A percentile compares a stretch with the other conserved stretches of the same genome.
phyloP scores from a whole-genome alignment of 2,113 vertebrate genomes.

The Talpa occidentalis region DNA sequence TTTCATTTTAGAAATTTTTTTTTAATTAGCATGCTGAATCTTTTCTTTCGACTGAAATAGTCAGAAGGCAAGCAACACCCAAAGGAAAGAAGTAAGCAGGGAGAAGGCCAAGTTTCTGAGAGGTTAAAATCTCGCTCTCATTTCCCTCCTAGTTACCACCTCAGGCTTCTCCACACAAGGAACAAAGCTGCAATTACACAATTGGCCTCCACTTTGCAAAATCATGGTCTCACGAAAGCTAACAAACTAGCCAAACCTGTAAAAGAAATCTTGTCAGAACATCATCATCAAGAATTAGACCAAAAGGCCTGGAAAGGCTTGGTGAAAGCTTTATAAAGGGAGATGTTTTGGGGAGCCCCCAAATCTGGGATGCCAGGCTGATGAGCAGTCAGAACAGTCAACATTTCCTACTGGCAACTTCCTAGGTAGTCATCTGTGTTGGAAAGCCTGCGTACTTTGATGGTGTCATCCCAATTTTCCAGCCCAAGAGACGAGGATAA shows the following conservation, averaged over 20 bases:
- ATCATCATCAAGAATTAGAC: not conserved
- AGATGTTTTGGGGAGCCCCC: not conserved
- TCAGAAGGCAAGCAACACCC: not conserved
- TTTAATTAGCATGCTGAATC: constrained; percentile 8
- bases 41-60: constrained; percentile 11
- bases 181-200: not conserved
- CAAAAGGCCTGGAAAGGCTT: not conserved
- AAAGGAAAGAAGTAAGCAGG: constrained; percentile 6
- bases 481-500: constrained; percentile 20
- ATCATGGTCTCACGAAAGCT: not conserved
- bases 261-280: not conserved
- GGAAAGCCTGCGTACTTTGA: constrained; percentile 54
- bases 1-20: not conserved
- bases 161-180: not conserved
- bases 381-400: constrained; percentile 20
- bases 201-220: not conserved
- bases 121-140: not conserved
- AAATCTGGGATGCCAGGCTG: not conserved
- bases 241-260: not conserved
- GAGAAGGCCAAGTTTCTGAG: not conserved
- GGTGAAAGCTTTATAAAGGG: not conserved
- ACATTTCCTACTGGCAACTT: constrained; percentile 20
- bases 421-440: not conserved
- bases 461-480: constrained; percentile 60
- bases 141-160: not conserved